Base-by-base conservation (phyloP, 2,113 vertebrate species). In the Chlamydotis undulata region DNA sequence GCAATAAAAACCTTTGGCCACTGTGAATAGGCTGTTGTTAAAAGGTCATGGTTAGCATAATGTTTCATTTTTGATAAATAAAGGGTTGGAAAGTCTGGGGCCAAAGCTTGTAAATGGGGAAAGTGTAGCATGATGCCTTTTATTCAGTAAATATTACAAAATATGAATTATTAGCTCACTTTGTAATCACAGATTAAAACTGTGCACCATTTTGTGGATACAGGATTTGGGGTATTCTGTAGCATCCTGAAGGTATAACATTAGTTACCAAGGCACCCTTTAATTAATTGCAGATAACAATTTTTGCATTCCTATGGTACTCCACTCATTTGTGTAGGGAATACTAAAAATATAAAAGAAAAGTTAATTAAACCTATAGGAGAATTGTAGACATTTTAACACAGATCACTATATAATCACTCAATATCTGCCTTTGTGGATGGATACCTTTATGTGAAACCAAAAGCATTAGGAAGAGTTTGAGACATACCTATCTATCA, bases 41-140 rank as follows among this genome's bases (percentile, higher is more conserved):
- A 95, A 96, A 96, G 95, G 96, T 94, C 89, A 59, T 70, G 15
- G 85, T 90, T 96, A 96, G 56, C 85, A 94, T 90, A 96, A 88
- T 91, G 89, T 92, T 96, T 94, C 71, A 90, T 91, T 96, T 96
- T 94, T 93, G 31, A 91, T 94, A 96, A 97, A 95, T 94, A 96
- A 93, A 90, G 90, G 91, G 87, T 95, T 94, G 76, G 80, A 96
- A 95, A 97, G 45, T 89, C 95, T 92, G n/a, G 25, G 28, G 65
- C 49, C 2, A 5, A 89, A 88, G 87, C 70, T 49, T 91, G 39
- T 93, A 87, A 92, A 86, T 92, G 25, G 65, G 35, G 87, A 95
- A 95, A 94, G 57, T 96, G 87, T 90, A 95, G 75, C 91, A 77
- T 90, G 94, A 94, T 78, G 85, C 92, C 83, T 94, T 93, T 94